These are phyloP conservation scores for Perca fluviatilis DNA, from an alignment of 2,113 vertebrate species.

Conservation along the genomic window DNA sequence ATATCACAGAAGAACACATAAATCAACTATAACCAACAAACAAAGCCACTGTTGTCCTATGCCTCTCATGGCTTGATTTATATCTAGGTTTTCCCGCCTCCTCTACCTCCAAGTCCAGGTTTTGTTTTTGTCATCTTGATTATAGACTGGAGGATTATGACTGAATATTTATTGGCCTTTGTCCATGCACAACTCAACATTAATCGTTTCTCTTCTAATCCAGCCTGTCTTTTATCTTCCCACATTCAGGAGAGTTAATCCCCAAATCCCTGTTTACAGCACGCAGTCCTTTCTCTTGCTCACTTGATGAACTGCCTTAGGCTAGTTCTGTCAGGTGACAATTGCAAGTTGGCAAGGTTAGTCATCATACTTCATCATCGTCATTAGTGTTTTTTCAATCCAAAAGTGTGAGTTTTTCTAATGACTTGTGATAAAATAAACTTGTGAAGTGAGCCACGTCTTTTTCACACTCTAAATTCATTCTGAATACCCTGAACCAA, in stretches of 20 bases:
- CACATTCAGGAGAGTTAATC: conserved; percentile 82
- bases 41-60: conserved; percentile 18
- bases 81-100: conserved; percentile 29
- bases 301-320: conserved; percentile 63
- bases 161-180: conserved; percentile 81
- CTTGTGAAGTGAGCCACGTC: not conserved
- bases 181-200: conserved; percentile 79
- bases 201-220: conserved; percentile 80
- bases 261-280: conserved; percentile 79
- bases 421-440: conserved; percentile 33
- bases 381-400: conserved; percentile 37
- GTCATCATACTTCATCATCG: conserved; percentile 21
- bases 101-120: conserved; percentile 44
- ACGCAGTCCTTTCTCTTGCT: conserved; percentile 68
- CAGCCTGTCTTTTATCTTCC: conserved; percentile 79
- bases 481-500: conserved; percentile 26
- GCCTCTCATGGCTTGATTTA: conserved; percentile 41
- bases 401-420: conserved; percentile 11
- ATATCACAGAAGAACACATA: not conserved
- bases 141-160: conserved; percentile 78
- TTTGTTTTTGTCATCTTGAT: conserved; percentile 77
- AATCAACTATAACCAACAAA: conserved; percentile 24
- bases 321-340: conserved; percentile 53
- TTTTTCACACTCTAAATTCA: conserved; percentile 26
- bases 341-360: conserved; percentile 44